Conservation (phyloP, 2,888 invertebrate species). For the Prostheceraeus crozeri region DNA sequence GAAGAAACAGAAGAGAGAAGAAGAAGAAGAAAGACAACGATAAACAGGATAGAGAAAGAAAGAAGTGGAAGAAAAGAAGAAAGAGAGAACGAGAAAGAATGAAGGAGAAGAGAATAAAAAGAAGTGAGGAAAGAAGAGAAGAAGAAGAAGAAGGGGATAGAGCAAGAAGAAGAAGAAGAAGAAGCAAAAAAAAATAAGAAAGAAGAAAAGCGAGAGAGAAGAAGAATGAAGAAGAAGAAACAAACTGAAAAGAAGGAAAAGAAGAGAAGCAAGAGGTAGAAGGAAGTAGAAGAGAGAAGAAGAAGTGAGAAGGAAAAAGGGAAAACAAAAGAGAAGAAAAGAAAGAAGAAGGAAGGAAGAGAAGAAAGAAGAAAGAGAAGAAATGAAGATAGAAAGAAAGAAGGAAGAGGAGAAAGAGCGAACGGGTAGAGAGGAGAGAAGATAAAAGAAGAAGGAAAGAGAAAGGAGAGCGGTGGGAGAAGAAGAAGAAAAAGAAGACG, state of each 20-base stretch:
- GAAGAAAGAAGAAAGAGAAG: not conserved
- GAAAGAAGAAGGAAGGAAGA: not conserved
- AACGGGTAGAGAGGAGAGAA: not conserved
- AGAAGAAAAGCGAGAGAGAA: slow-evolving; percentile 8
- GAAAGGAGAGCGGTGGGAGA: not conserved
- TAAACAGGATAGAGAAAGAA: not conserved
- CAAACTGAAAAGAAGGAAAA: not conserved
- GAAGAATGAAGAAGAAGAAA: slow-evolving; percentile 16
- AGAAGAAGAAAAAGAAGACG: not conserved
- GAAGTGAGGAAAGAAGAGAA: not conserved
- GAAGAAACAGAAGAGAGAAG: not conserved
- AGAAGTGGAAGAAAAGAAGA: slow-evolving; percentile 19
- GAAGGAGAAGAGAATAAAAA: slow-evolving; percentile 3
- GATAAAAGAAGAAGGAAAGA: not conserved
- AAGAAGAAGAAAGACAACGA: not conserved
- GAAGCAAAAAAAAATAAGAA: not conserved
- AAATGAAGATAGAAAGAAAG: not conserved
- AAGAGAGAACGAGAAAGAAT: not conserved
- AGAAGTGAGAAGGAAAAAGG: not conserved
- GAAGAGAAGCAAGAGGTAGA: not conserved
- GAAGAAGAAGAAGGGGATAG: not conserved
- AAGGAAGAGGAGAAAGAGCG: not conserved
- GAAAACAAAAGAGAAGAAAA: not conserved
- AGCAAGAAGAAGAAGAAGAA: slow-evolving; percentile 7
- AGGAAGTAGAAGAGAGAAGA: not conserved